Evolutionary conservation across 2,113 vertebrate genomes (phyloP).

Genomic region (Canis aureus): DNA sequence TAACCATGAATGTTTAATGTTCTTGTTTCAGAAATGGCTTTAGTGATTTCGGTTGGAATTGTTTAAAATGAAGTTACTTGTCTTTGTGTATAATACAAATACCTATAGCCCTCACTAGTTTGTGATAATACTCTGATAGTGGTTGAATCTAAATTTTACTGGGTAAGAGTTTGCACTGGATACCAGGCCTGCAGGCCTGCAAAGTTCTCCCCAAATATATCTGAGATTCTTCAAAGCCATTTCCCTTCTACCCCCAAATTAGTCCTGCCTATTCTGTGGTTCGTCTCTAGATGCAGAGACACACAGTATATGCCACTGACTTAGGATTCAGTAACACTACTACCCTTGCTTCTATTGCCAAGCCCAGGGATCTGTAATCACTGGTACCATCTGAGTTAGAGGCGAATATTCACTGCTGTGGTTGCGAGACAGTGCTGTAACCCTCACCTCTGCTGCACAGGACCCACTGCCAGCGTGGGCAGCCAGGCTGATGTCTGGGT

Average conservation of each 20-base stretch:
- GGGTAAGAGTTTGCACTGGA: not conserved
- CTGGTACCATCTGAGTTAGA: not conserved
- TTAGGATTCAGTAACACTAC: not conserved
- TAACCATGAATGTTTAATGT: not conserved
- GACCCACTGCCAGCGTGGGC: not conserved
- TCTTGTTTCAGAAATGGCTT: constrained; percentile 1
- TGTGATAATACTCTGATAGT: not conserved
- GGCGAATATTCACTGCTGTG: fast-evolving
- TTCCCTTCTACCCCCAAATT: not conserved
- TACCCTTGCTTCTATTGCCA: not conserved
- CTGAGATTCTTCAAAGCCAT: not conserved
- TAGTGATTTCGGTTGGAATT: not conserved
- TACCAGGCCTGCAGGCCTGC: not conserved
- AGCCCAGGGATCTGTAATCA: not conserved
- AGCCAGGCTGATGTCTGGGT: not conserved
- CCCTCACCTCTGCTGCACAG: not conserved
- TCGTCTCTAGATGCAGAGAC: not conserved
- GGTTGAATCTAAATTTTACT: not conserved
- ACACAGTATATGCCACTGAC: not conserved
- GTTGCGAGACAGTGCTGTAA: not conserved
- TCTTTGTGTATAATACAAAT: not conserved
- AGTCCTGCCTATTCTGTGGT: not conserved
- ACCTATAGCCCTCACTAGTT: not conserved
- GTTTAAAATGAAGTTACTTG: not conserved
- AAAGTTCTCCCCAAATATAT: not conserved